Percentiles rank a stretch among this genome's conserved stretches.
phyloP scores from a whole-genome alignment of 2,888 invertebrate genomes.

The Leptinotarsa tumamoca region DNA sequence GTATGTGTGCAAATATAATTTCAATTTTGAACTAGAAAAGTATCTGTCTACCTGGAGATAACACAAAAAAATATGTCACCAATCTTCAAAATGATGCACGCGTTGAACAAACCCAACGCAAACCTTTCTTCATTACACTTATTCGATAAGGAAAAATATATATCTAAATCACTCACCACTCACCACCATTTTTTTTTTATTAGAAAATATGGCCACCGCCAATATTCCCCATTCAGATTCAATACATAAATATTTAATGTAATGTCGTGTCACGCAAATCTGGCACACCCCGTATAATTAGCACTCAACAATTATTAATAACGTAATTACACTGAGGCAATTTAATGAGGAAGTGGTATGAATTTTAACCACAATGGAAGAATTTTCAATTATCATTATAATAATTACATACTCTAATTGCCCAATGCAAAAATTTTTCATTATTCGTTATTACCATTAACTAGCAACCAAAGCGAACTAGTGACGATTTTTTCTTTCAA shows the following conservation, averaged over 20 bases:
- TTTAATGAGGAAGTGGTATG: slow-evolving; percentile 17
- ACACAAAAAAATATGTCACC: no score
- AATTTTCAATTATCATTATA: slow-evolving; percentile 13
- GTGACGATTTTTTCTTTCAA: neutral
- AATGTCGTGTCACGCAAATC: neutral
- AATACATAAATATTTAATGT: neutral
- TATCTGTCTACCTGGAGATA: no score
- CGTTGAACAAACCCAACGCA: no score
- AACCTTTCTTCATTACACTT: no score
- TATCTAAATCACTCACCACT: no score
- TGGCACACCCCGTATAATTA: slow-evolving; percentile 20
- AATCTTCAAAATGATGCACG: no score
- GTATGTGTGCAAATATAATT: no score
- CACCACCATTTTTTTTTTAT: no score
- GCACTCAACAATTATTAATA: slow-evolving; percentile 10
- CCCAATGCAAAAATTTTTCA: neutral
- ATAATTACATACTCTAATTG: neutral
- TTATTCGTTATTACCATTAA: neutral
- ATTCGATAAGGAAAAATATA: no score
- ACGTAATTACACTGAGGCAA: slow-evolving; percentile 1
- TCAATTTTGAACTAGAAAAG: no score
- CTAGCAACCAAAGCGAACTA: neutral
- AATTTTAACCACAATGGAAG: slow-evolving; percentile 16
- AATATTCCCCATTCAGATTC: neutral
- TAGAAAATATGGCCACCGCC: no score